Evolutionary conservation across 2,797 vertebrate species (phyloP), one percentile per base, ranked within the genome.

Genomic region (Enteromius anoplus): DNA sequence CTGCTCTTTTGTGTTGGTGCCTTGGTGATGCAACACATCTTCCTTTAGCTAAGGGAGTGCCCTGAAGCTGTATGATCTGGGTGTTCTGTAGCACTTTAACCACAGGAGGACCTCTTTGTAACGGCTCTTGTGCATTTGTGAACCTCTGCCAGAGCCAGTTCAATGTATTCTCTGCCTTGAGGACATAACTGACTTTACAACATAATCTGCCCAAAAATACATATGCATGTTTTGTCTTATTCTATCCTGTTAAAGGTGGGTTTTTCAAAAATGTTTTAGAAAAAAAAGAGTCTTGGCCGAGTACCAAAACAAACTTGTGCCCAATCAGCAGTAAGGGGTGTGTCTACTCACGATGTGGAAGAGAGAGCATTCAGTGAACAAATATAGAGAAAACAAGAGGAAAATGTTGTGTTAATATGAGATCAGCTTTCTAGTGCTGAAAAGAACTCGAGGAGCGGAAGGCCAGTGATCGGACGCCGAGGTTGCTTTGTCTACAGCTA

Each of bases 11-110:
- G 88, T 91, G 90, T 92, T 90, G 92, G 92, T 91, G 88, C 89
- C 88, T 73, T 84, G 88, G 91, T 93, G 91, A 93, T 93, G 92
- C 90, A 93, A 93, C 88, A 89, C 84, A 83, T 85, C 82, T 84
- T 90, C 86, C 75, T 64, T 81, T 75, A 71, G 62, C 53, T 72
- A 45, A 66, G 75, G 68, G 81, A 70, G 73, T 77, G 49, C 32
- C 55, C 34, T 81, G 47, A 51, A 75, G 55, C 17, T 1, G 2
- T 81, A 66, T 66, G 23, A 32, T 81, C 32, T 51, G 4, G 34
- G 17, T 72, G 12, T 23, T 64, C 88, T 90, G 70, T 88, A 79
- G 29, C 75, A 80, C 87, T 78, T 83, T 21, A 76, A 42, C 55
- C 55, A 21, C 75, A 64, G 17, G 42, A 47, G 45, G n/a, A 7